Evolutionary conservation across 2,888 invertebrate genomes (phyloP).

Genomic region (Agrotis exclamationis): DNA sequence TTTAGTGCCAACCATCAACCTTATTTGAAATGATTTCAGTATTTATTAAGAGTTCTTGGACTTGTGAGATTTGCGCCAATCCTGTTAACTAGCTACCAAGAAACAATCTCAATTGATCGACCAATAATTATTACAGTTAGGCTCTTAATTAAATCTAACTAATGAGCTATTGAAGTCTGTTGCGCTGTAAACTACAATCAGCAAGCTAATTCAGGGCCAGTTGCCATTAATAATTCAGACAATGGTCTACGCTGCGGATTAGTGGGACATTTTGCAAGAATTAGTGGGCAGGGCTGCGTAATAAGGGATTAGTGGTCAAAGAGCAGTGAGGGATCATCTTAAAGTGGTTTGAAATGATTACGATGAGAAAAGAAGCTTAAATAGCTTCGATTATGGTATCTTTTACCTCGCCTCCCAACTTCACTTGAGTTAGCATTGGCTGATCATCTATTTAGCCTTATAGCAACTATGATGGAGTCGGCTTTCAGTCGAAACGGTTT

Average conservation of each 20-base stretch:
- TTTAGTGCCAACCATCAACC: no score
- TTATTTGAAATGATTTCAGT: no score
- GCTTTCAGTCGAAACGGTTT: no score
- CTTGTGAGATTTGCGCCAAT: neutral
- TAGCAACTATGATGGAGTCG: no score
- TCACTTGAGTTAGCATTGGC: no score
- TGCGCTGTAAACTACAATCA: slow-evolving; percentile 46
- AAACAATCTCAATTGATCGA: neutral
- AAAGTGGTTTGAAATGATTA: neutral
- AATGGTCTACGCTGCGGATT: slow-evolving; percentile 68
- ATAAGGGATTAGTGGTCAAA: slow-evolving; percentile 20
- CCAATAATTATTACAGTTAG: neutral
- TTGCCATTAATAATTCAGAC: slow-evolving; percentile 64
- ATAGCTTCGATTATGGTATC: no score
- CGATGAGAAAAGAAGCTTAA: neutral
- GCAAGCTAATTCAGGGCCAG: slow-evolving; percentile 54
- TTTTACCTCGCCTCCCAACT: no score
- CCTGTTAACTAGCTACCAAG: no score
- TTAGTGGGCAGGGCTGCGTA: slow-evolving; percentile 37
- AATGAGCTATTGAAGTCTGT: slow-evolving; percentile 36
- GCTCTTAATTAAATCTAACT: slow-evolving; percentile 25
- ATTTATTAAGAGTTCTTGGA: neutral
- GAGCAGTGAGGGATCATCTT: neutral
- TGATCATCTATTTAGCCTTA: no score
- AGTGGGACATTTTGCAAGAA: slow-evolving; percentile 64